phyloP scores from a whole-genome alignment of 2,113 vertebrate species.

The Phrynocephalus versicolor region DNA sequence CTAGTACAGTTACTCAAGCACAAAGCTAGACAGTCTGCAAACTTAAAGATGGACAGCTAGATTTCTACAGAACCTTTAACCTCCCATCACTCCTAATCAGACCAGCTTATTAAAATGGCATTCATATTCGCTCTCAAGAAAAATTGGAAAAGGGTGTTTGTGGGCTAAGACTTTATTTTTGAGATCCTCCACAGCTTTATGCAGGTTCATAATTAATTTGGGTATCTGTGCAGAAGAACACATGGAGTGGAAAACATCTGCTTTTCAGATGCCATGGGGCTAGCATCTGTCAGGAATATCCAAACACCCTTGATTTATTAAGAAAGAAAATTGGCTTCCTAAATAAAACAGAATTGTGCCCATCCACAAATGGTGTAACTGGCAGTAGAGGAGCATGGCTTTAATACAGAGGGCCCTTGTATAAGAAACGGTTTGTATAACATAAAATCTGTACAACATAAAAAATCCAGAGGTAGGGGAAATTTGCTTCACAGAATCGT shows the following conservation, averaged over 20 bases:
- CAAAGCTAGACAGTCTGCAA: not conserved
- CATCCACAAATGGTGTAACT: not conserved
- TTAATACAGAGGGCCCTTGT: not conserved
- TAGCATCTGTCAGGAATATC: not conserved
- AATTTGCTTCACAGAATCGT: no score
- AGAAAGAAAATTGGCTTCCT: not conserved
- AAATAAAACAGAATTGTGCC: not conserved
- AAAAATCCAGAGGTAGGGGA: no score
- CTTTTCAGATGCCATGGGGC: not conserved
- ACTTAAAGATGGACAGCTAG: not conserved
- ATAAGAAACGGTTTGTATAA: no score
- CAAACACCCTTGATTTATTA: not conserved
- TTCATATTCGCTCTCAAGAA: not conserved
- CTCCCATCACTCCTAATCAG: not conserved
- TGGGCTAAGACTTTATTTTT: not conserved
- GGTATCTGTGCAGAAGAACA: not conserved
- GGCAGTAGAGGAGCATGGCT: not conserved
- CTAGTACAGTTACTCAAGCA: not conserved
- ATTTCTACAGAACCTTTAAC: not conserved
- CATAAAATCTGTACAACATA: no score
- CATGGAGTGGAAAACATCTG: not conserved
- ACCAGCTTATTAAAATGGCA: not conserved
- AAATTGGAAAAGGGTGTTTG: not conserved
- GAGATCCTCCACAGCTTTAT: not conserved
- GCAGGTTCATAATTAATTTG: not conserved